A percentile compares a stretch with the other conserved stretches of the same genome.
phyloP scores from a whole-genome alignment of 2,113 vertebrate genomes.

The Polypterus senegalus region DNA sequence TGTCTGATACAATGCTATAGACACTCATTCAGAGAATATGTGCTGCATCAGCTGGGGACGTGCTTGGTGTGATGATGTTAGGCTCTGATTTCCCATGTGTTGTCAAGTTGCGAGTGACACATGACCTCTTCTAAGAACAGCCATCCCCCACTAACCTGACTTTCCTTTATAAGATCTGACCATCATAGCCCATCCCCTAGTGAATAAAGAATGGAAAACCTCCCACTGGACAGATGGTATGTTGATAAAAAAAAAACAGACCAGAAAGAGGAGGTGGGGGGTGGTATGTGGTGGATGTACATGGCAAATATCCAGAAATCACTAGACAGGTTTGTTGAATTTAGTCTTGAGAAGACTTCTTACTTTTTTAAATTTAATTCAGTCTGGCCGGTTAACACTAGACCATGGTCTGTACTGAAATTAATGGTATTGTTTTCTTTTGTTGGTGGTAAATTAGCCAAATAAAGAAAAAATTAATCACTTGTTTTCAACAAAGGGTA shows the following conservation, averaged over 20 bases:
- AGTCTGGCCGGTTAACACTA: too few relatives aligned
- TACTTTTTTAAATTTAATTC: too few relatives aligned
- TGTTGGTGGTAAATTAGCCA: too few relatives aligned
- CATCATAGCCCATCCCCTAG: conserved; percentile 40
- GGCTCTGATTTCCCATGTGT: conserved; percentile 48
- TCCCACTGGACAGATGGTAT: conserved; percentile 39
- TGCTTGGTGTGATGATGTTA: conserved; percentile 41
- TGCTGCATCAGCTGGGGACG: conserved; percentile 47
- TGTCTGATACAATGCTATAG: neutral
- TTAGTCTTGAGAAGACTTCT: too few relatives aligned
- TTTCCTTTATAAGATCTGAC: conserved; percentile 23
- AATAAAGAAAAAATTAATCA: too few relatives aligned
- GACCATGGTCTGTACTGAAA: too few relatives aligned
- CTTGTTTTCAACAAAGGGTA: too few relatives aligned
- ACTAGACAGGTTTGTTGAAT: too few relatives aligned
- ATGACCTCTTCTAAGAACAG: conserved; percentile 56
- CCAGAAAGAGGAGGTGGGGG: neutral
- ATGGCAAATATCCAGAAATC: too few relatives aligned
- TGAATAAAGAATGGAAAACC: conserved; percentile 26
- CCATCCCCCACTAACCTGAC: conserved; percentile 42
- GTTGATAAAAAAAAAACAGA: conserved; percentile 46
- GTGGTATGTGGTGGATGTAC: too few relatives aligned
- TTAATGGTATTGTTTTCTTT: too few relatives aligned
- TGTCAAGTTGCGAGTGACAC: conserved; percentile 50
- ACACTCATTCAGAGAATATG: conserved; percentile 32